phyloP scores from a whole-genome alignment of 2,888 invertebrate genomes.

The Rhodophaea formosa region DNA sequence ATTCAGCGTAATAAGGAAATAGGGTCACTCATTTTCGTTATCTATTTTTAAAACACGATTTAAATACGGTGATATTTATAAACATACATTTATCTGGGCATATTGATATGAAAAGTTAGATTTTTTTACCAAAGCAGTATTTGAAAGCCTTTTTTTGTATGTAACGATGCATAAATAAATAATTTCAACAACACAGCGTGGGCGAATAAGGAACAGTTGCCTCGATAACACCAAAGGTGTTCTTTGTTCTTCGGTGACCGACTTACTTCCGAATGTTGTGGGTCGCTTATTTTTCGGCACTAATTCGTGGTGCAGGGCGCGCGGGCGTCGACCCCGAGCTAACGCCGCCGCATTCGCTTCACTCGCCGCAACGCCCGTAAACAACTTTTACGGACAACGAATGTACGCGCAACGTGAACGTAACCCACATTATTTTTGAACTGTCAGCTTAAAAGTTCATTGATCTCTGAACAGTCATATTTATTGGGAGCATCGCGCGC shows the following conservation, averaged over 20 bases:
- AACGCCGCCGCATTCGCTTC: slow-evolving; percentile 44
- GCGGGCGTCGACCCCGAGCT: slow-evolving; percentile 61
- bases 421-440: slow-evolving; percentile 81
- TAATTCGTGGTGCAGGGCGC: slow-evolving; percentile 65
- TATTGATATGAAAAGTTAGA: too few species aligned
- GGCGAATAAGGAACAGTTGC: slow-evolving; percentile 28
- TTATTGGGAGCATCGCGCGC: slow-evolving; percentile 72
- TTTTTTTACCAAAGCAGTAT: too few species aligned
- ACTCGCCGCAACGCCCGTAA: slow-evolving; percentile 60
- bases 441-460: slow-evolving; percentile 77
- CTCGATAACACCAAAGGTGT: slow-evolving; percentile 35
- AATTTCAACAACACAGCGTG: neutral
- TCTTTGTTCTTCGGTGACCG: slow-evolving; percentile 73
- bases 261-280: slow-evolving; percentile 68
- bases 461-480: slow-evolving; percentile 69
- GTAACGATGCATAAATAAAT: neutral
- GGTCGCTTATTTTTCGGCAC: slow-evolving; percentile 79
- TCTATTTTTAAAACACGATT: neutral
- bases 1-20: neutral
- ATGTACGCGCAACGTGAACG: slow-evolving; percentile 79
- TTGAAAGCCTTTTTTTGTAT: too few species aligned
- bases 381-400: slow-evolving; percentile 78
- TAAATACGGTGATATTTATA: too few species aligned
- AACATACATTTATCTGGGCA: too few species aligned
- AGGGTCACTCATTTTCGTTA: neutral